Percentiles rank a stretch among this genome's conserved stretches.
Evolutionary conservation across 2,888 invertebrate species (phyloP).

Genomic region (Petrolisthes cinctipes): DNA sequence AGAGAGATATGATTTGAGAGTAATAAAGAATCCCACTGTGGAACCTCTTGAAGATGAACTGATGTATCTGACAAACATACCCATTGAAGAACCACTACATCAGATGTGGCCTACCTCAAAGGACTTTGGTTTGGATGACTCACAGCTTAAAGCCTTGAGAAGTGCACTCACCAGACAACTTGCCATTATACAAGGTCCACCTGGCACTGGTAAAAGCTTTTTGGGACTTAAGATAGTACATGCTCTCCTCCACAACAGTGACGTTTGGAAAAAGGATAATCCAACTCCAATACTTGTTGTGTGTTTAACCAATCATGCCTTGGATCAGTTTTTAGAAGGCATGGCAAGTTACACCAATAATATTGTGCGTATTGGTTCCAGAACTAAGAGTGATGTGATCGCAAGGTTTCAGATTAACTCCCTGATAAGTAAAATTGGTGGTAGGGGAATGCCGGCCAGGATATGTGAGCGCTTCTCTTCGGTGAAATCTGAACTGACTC

Average conservation of each 20-base stretch:
- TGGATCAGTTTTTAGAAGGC: constrained; percentile 84
- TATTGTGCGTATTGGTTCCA: constrained; percentile 80
- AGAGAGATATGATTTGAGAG: constrained; percentile 43
- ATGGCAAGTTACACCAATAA: constrained; percentile 71
- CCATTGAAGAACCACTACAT: neutral
- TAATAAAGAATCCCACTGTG: constrained; percentile 10
- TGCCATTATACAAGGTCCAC: too few relatives aligned
- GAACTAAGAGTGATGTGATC: constrained; percentile 76
- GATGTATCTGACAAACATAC: constrained; percentile 13
- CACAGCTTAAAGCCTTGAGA: constrained; percentile 78
- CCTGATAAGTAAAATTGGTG: neutral
- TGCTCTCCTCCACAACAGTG: constrained; percentile 75
- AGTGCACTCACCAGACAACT: constrained; percentile 79
- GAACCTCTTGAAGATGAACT: neutral
- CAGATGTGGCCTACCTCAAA: constrained; percentile 40
- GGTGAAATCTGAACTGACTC: neutral
- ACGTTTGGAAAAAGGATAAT: constrained; percentile 68
- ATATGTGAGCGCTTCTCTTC: neutral
- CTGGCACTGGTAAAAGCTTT: constrained; percentile 74
- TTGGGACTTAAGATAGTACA: constrained; percentile 82
- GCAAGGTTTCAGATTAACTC: constrained; percentile 66
- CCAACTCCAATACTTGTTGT: constrained; percentile 79
- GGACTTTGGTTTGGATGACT: constrained; percentile 72
- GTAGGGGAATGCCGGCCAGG: neutral
- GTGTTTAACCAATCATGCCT: constrained; percentile 87